Evolutionary conservation across 2,888 invertebrate species (phyloP).

Genomic region (Diaperis boleti): DNA sequence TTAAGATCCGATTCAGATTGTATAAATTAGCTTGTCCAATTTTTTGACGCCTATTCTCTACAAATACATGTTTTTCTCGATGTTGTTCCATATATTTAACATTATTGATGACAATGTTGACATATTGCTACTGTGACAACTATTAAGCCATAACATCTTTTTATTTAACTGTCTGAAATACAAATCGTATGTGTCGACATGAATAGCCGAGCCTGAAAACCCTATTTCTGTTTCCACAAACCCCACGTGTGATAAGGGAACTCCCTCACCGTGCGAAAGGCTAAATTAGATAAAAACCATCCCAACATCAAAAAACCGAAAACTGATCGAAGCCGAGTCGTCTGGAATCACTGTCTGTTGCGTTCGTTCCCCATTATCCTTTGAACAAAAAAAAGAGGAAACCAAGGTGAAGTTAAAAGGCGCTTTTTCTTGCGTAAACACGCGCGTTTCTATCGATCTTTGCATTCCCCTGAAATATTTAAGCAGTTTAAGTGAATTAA

Average conservation of each 20-base stretch:
- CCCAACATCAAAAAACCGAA: conserved; percentile 25
- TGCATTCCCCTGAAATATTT: conserved; percentile 30
- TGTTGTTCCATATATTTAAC: no score
- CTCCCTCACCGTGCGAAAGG: conserved; percentile 15
- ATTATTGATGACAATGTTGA: no score
- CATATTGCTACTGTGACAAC: no score
- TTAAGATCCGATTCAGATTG: no score
- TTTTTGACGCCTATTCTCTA: no score
- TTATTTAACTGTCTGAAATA: no score
- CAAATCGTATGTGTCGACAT: no score
- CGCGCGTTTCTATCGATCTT: conserved; percentile 22
- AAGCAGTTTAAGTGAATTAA: conserved; percentile 39
- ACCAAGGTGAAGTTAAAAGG: background rate
- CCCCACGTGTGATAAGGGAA: conserved; percentile 2
- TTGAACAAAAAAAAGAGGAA: background rate
- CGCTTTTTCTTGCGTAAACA: conserved; percentile 19
- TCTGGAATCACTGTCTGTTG: conserved; percentile 4
- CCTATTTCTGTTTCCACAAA: conserved; percentile 1
- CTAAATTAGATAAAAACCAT: conserved; percentile 27
- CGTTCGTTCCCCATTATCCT: conserved; percentile 2
- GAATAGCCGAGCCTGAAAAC: conserved; percentile 7
- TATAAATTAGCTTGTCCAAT: no score
- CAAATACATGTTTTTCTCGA: no score
- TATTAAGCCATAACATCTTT: no score
- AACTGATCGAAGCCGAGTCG: conserved; percentile 20